phyloP scores from a whole-genome alignment of 2,797 vertebrate genomes.

The Notolabrus celidotus region DNA sequence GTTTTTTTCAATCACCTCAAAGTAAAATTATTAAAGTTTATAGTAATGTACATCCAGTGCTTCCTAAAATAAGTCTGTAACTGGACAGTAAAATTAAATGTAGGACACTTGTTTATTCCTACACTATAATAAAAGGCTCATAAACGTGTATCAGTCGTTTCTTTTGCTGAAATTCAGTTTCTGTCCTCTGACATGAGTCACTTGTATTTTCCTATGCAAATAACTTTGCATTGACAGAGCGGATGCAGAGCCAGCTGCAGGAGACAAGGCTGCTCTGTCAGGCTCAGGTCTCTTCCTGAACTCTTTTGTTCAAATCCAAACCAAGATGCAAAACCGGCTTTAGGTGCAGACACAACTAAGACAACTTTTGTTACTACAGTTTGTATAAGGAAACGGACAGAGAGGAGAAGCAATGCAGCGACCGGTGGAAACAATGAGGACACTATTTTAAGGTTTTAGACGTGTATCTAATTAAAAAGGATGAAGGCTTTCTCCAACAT shows the following conservation, averaged over 20 bases:
- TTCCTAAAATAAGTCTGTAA: background rate
- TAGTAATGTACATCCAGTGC: background rate
- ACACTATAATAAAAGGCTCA: background rate
- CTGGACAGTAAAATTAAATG: too few species aligned
- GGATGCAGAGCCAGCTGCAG: slow-evolving; percentile 49
- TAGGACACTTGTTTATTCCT: background rate
- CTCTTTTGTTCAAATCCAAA: slow-evolving; percentile 68
- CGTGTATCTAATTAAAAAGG: too few species aligned
- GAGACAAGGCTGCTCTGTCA: slow-evolving; percentile 62
- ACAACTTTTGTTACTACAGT: slow-evolving; percentile 11
- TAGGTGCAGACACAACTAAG: slow-evolving; percentile 5
- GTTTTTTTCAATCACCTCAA: background rate
- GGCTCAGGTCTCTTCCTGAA: slow-evolving; percentile 56
- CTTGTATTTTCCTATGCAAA: slow-evolving; percentile 85
- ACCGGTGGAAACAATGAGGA: background rate
- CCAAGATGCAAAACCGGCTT: slow-evolving; percentile 78
- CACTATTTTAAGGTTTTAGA: background rate
- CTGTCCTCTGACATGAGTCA: slow-evolving; percentile 1
- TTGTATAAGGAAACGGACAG: background rate
- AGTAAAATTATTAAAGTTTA: background rate
- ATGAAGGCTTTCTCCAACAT: too few species aligned
- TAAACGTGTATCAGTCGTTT: background rate
- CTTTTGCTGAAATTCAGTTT: background rate
- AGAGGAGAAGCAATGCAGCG: background rate
- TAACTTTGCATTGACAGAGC: slow-evolving; percentile 80